These are phyloP conservation scores for Hozukius guyotensis DNA, from an alignment of 2,797 vertebrate species.

Conservation along the genomic window DNA sequence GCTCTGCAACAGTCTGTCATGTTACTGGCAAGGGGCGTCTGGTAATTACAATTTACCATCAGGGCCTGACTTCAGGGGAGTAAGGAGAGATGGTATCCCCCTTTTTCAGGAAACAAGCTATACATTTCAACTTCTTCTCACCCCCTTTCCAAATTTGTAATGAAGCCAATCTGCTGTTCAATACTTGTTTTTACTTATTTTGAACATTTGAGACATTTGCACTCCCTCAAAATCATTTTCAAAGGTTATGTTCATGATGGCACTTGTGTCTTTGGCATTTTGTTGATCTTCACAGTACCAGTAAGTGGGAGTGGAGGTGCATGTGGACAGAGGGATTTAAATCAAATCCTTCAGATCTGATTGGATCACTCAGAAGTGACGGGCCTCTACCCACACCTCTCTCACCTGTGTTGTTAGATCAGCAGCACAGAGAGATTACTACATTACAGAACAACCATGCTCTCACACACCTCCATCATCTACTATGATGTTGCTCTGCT, in stretches of 20 bases:
- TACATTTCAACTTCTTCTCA: slow-evolving; percentile 25
- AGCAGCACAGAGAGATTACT: background rate
- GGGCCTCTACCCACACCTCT: background rate
- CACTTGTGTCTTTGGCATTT: background rate
- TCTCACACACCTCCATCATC: background rate
- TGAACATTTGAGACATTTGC: background rate
- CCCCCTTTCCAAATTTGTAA: background rate
- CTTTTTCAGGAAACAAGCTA: slow-evolving; percentile 34
- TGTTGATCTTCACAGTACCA: background rate
- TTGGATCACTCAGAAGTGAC: background rate
- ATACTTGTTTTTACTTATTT: background rate
- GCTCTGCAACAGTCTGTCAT: slow-evolving; percentile 48
- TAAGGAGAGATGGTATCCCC: slow-evolving; percentile 18
- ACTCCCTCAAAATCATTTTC: background rate
- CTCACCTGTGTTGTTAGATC: background rate
- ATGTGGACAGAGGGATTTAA: background rate
- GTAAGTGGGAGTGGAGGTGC: background rate
- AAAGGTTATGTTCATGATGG: background rate
- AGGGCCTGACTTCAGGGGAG: slow-evolving; percentile 38
- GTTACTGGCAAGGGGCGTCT: slow-evolving; percentile 61
- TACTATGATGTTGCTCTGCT: background rate
- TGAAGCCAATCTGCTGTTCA: background rate
- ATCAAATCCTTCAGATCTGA: background rate
- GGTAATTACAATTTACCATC: slow-evolving; percentile 69
- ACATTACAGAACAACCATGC: background rate